Conservation (phyloP, 2,113 vertebrate genomes). For the Pangasianodon gigas region DNA sequence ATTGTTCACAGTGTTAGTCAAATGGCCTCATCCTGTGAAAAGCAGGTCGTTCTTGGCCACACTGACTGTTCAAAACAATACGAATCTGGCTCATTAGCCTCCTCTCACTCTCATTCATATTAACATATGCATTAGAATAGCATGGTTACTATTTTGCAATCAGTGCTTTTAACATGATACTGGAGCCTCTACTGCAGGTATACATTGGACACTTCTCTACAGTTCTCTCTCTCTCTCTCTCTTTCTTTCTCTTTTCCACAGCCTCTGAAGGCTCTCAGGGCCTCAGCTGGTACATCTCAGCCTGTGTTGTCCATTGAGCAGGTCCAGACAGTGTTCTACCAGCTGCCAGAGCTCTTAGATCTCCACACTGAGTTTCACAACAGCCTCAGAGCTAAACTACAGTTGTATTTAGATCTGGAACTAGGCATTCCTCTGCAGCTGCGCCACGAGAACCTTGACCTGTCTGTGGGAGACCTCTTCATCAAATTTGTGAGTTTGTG, state of each 20-base stretch:
- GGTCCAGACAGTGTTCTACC: constrained; percentile 75
- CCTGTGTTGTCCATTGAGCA: constrained; percentile 71
- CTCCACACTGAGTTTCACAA: constrained; percentile 69
- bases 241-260: constrained; percentile 35
- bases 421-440: neutral
- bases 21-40: neutral
- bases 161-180: neutral
- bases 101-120: neutral
- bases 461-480: constrained; percentile 72
- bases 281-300: constrained; percentile 76
- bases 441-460: constrained; percentile 22
- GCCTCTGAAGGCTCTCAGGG: constrained; percentile 76
- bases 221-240: neutral
- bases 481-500: constrained; percentile 68
- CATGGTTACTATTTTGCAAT: neutral
- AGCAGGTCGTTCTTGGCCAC: neutral
- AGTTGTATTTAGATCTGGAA: neutral
- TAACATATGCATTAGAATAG: neutral
- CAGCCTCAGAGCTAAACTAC: constrained; percentile 61
- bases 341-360: constrained; percentile 73
- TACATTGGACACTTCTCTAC: neutral
- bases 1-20: neutral
- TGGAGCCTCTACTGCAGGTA: too few relatives aligned
- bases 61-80: neutral
- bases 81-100: neutral